Evolutionary conservation across 2,888 invertebrate species (phyloP).

Genomic region (Helicoverpa assulta): DNA sequence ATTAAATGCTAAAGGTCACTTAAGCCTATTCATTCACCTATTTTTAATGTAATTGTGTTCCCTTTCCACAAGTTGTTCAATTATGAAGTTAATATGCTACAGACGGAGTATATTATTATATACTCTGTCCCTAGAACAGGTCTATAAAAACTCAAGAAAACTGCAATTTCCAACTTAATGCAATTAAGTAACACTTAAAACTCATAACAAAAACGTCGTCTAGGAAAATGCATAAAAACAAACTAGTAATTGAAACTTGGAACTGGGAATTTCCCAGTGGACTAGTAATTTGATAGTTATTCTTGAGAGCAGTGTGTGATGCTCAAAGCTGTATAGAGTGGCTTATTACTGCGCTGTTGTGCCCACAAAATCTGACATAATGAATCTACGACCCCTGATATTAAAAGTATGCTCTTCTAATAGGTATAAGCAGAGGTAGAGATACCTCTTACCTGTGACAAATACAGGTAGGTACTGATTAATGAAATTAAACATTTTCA

Average conservation of each 20-base stretch:
- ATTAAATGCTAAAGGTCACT: no score
- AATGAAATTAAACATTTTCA: neutral
- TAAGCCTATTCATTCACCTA: no score
- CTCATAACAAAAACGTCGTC: neutral
- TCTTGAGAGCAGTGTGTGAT: conserved; percentile 27
- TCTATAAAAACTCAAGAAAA: neutral
- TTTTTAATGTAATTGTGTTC: no score
- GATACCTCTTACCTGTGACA: no score
- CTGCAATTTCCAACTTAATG: neutral
- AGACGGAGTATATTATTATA: neutral
- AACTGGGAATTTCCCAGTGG: conserved; percentile 27
- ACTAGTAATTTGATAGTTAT: conserved; percentile 2
- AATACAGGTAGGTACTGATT: no score
- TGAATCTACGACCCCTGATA: conserved; percentile 40
- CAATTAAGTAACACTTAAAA: conserved; percentile 3
- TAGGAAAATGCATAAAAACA: conserved; percentile 9
- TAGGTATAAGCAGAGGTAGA: neutral
- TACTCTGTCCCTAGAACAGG: neutral
- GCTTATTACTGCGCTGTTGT: conserved; percentile 52
- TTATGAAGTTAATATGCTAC: neutral
- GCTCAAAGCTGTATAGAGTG: conserved; percentile 28
- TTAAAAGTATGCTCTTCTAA: neutral
- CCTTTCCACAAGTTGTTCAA: no score
- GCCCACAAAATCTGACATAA: conserved; percentile 52
- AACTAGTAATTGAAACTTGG: conserved; percentile 16